These are phyloP conservation scores for Leucania comma DNA, from an alignment of 2,888 invertebrate species.

Conservation along the genomic window DNA sequence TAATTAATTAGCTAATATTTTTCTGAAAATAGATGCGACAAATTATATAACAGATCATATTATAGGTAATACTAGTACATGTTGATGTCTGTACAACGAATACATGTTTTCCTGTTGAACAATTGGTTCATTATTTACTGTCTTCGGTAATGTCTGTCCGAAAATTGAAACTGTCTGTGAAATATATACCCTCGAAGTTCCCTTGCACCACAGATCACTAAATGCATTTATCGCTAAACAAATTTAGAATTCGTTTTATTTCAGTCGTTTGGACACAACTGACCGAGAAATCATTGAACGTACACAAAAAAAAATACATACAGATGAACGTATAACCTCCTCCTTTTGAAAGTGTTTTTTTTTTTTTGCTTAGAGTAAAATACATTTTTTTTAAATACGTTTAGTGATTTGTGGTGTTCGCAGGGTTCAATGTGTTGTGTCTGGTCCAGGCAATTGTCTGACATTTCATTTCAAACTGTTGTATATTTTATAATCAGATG, in stretches of 20 bases:
- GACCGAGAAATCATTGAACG: no score
- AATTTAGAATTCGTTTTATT: neutral
- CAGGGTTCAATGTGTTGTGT: no score
- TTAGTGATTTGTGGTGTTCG: neutral
- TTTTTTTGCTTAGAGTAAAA: neutral
- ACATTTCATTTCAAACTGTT: no score
- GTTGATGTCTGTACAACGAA: constrained; percentile 41
- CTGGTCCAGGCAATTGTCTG: no score
- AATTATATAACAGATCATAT: constrained; percentile 10
- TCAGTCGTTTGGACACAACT: no score
- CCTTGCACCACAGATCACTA: neutral
- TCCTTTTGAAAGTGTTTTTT: no score
- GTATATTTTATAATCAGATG: no score
- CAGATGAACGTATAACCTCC: no score
- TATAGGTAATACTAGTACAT: constrained; percentile 1
- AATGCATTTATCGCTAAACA: neutral
- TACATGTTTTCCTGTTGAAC: constrained; percentile 3
- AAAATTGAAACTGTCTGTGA: neutral
- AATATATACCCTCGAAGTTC: neutral
- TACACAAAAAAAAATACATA: no score
- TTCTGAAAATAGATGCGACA: constrained; percentile 10
- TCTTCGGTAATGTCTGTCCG: constrained; percentile 9
- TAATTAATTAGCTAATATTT: constrained; percentile 20
- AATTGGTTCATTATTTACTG: constrained; percentile 2
- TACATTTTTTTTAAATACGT: no score